Base-by-base conservation (phyloP, 1,140 invertebrate species). In the Chionoecetes opilio region DNA sequence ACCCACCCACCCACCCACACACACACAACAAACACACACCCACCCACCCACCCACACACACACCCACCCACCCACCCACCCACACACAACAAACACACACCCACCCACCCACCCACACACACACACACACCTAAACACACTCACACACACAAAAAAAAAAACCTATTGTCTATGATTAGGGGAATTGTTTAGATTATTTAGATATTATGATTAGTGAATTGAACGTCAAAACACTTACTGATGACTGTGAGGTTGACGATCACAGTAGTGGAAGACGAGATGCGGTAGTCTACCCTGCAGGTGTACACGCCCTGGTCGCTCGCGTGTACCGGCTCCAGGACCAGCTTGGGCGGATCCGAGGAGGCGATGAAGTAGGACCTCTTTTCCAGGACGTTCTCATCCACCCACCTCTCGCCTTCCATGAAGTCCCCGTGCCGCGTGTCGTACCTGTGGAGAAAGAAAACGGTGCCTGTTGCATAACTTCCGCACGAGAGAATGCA, bases 221-320 rank as follows among this genome's bases (percentile, higher is more conserved):
- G 8, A 21, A 90, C 5, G 14, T 3, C 0, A 6, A 0, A 29
- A 38, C 88, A 93, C 92, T 93, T 38, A 93, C 92, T 46, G 84
- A 93, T n/a, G 37, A 93, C 92, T 26, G 92, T 93, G 38, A 93
- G 92, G 84, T 93, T 93, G 38, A 93, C 92, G 37, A 53, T 11
- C 82, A 35, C n/a, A 21, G 92, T 92, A 34, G 92, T 96, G 94
- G 96, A 96, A 14, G 96, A 95, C 6, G 96, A 95, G 17, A 41
- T 35, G 29, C 82, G 32, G 85, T 96, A 96, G 92, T 96, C 96
- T 0, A 96, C 91, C 82, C 96, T 87, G 86, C 96, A 96, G 0
- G 91, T 95, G 92, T 96, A 96, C 14, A 95, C 37, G 26, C 95
- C 96, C 46, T 93, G 95, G 92, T 96, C 96, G 82, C 95, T 88